Evolutionary conservation across 1,140 invertebrate species (phyloP).

Genomic region (Xylocopa sonorina): DNA sequence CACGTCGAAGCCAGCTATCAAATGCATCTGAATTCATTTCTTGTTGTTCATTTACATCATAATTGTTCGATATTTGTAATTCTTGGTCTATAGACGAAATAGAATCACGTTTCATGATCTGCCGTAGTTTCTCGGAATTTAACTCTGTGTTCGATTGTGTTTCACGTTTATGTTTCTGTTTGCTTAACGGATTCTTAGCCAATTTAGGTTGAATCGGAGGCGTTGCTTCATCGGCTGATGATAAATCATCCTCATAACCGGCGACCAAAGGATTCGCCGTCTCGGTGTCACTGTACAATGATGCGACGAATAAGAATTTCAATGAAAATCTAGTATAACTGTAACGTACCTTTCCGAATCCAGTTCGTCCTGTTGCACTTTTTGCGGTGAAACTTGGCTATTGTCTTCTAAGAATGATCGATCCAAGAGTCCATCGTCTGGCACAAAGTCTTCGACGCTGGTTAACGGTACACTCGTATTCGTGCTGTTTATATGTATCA

Average conservation of each 20-base stretch:
- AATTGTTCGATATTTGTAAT: slow-evolving; percentile 73
- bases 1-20: slow-evolving; percentile 83
- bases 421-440: slow-evolving; percentile 89
- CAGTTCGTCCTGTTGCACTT: slow-evolving; percentile 76
- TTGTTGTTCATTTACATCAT: slow-evolving; percentile 79
- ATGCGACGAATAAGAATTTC: slow-evolving; percentile 31
- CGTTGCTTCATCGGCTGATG: slow-evolving; percentile 84
- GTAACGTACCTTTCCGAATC: slow-evolving; percentile 85
- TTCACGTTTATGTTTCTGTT: slow-evolving; percentile 77
- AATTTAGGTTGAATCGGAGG: slow-evolving; percentile 72
- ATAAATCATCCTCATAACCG: slow-evolving; percentile 93
- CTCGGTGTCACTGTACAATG: slow-evolving; percentile 88
- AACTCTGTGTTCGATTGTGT: slow-evolving; percentile 60
- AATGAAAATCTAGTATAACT: slow-evolving; percentile 18
- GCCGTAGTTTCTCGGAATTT: slow-evolving; percentile 57
- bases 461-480: slow-evolving; percentile 74
- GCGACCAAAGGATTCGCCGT: slow-evolving; percentile 93
- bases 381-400: slow-evolving; percentile 78
- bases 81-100: slow-evolving; percentile 79
- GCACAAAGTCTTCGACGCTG: slow-evolving; percentile 93
- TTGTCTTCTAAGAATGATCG: slow-evolving; percentile 92
- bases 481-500: slow-evolving; percentile 52
- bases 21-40: slow-evolving; percentile 82
- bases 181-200: slow-evolving; percentile 77
- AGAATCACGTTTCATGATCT: slow-evolving; percentile 74